Conservation (phyloP, 2,888 invertebrate species). For the Cosmia pyralina region DNA sequence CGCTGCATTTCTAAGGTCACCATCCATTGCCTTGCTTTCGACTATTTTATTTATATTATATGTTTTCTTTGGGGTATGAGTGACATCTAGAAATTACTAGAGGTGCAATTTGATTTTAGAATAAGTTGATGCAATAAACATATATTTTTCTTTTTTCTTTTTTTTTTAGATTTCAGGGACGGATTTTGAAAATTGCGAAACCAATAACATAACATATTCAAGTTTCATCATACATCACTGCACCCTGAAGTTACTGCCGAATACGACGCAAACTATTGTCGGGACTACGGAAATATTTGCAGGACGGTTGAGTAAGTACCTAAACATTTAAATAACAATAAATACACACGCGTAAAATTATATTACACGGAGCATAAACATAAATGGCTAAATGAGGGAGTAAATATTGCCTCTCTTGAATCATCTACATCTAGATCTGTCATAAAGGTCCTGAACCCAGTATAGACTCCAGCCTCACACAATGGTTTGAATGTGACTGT, state of each 20-base stretch:
- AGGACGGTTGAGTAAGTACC: conserved; percentile 38
- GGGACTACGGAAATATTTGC: conserved; percentile 40
- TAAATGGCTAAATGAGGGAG: neutral
- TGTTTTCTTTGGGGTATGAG: too few species aligned
- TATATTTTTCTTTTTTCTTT: too few species aligned
- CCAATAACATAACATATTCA: neutral
- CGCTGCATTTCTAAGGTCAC: too few species aligned
- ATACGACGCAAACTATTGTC: conserved; percentile 59
- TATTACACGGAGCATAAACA: neutral
- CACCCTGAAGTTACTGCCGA: conserved; percentile 64
- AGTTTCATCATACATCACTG: conserved; percentile 57
- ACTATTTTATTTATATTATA: too few species aligned
- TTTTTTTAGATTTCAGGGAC: conserved; percentile 61
- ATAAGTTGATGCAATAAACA: too few species aligned
- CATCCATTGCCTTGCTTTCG: too few species aligned
- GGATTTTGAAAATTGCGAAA: conserved; percentile 34
- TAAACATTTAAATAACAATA: neutral
- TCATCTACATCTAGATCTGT: neutral
- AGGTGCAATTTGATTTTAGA: too few species aligned
- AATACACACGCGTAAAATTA: too few species aligned
- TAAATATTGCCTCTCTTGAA: neutral
- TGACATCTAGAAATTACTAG: too few species aligned
- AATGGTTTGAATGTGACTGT: too few species aligned
- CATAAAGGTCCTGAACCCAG: too few species aligned
- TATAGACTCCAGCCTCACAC: too few species aligned